Percentiles rank a stretch among this genome's conserved stretches.
These are phyloP conservation scores for Bubalus kerabau DNA, from an alignment of 2,113 vertebrate genomes.

Conservation along the genomic window DNA sequence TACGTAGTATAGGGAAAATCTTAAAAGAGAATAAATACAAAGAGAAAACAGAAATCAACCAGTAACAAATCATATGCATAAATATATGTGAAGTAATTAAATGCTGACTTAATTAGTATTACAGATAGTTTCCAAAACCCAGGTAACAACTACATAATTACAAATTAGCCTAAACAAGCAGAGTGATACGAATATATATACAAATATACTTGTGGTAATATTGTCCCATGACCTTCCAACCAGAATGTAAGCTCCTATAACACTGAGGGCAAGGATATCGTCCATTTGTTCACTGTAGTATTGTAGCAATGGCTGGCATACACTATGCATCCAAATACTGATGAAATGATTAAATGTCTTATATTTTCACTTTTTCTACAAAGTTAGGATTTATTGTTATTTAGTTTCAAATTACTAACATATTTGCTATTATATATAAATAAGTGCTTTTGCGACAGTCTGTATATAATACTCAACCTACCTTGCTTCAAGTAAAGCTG, in stretches of 20 bases:
- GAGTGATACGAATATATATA: not conserved
- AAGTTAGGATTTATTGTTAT: not conserved
- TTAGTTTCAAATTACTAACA: not conserved
- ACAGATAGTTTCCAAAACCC: not conserved
- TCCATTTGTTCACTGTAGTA: not conserved
- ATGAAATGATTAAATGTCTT: not conserved
- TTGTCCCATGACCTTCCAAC: not conserved
- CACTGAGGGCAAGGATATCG: not conserved
- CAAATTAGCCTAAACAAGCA: not conserved
- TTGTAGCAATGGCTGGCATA: not conserved
- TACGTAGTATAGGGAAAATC: not conserved
- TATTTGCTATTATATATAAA: not conserved
- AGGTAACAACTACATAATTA: not conserved
- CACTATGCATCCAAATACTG: not conserved
- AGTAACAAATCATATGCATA: not conserved
- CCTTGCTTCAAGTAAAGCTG: slow-evolving; percentile 93
- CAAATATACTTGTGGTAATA: not conserved
- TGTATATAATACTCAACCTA: slow-evolving; percentile 68
- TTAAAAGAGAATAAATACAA: not conserved
- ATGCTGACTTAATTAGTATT: not conserved
- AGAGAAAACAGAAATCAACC: not conserved
- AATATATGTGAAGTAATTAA: not conserved
- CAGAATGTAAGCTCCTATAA: not conserved
- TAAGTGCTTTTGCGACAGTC: not conserved
- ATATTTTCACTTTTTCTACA: not conserved